Percentiles rank a stretch among this genome's conserved stretches.
phyloP scores from a whole-genome alignment of 2,888 invertebrate species.

The Yponomeuta cagnagella region DNA sequence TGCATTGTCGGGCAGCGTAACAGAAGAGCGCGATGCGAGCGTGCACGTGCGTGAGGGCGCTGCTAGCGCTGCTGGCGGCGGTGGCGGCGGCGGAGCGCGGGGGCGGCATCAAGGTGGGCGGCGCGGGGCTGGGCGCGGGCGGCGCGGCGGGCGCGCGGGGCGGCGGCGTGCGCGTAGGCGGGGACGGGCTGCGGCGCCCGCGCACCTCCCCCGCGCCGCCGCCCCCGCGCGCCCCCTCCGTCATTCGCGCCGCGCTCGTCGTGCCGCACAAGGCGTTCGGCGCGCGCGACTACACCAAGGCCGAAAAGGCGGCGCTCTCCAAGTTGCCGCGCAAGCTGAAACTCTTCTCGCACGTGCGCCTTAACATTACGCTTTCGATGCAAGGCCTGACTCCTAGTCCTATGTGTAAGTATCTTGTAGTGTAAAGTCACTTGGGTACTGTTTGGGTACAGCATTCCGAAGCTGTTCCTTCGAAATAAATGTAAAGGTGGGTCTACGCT shows the following conservation, averaged over 20 bases:
- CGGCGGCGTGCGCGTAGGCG: slow-evolving; percentile 56
- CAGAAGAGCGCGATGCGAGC: slow-evolving; percentile 20
- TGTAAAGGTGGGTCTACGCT: too few species aligned
- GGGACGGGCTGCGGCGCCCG: slow-evolving; percentile 51
- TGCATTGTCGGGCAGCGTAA: neutral
- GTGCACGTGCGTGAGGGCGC: slow-evolving; percentile 57
- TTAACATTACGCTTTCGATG: slow-evolving; percentile 81
- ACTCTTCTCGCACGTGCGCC: slow-evolving; percentile 81
- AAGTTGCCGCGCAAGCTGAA: slow-evolving; percentile 80
- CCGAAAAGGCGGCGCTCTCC: slow-evolving; percentile 80
- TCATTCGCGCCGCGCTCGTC: slow-evolving; percentile 81
- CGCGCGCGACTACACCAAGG: slow-evolving; percentile 82
- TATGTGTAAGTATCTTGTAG: slow-evolving; percentile 75
- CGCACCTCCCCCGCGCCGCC: slow-evolving; percentile 66
- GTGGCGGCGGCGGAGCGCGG: slow-evolving; percentile 56
- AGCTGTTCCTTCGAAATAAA: too few species aligned
- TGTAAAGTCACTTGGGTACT: neutral
- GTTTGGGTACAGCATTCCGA: neutral
- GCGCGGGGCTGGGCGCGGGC: slow-evolving; percentile 43
- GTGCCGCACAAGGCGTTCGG: slow-evolving; percentile 87
- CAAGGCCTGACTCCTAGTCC: slow-evolving; percentile 86
- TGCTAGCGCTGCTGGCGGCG: slow-evolving; percentile 55
- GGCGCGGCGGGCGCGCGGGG: slow-evolving; percentile 56
- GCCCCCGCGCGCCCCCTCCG: slow-evolving; percentile 63
- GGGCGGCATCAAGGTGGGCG: slow-evolving; percentile 58